Base-by-base conservation (phyloP, 2,888 invertebrate species). In the Lepidocyrtinus sp. region DNA sequence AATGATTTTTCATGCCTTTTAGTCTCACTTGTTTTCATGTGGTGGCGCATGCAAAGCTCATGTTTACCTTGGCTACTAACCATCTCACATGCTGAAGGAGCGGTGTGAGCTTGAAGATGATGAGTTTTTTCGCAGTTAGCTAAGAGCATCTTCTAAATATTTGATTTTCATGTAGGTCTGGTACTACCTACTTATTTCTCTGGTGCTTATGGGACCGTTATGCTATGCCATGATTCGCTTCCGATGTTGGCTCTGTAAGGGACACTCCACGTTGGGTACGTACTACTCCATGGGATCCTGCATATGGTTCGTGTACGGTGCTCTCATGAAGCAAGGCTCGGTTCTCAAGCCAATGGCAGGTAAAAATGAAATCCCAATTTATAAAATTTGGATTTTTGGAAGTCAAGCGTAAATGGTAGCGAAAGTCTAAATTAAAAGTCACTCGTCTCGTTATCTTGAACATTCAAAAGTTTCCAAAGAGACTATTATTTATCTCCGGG, bases 271-370 rank as follows among this genome's bases (percentile, higher is more conserved):
- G 5, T 81, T 87, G 7, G 84, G 87, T 3, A 80, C 82, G 15
- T 82, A 91, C 2, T 93, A 93, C 85, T 90, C 92, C 0, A 87
- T 95, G 19, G 90, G 92, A 0, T 91, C 93, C 2, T 95, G 95
- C 87, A 91, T 94, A 84, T 96, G 96, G 96, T 96, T 96, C 87
- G 94, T 94, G 1, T 96, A 96, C 87, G 95, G 95, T 17, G 95
- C 95, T 0, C 90, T 96, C 45, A 92, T 96, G 89, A 96, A 96
- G 87, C 96, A 96, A 89, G 96, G 96, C 68, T 94, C 95, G 22
- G 93, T 92, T 12, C 89, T 95, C 62, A 91, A 93, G n/a, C 96
- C 96, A 0, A 91, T 92, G 80, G 93, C 94, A 87, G 95, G 96
- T 96, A 88, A 90, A 90, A 75, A 55, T 68, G 24, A 21, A 21